phyloP scores from a whole-genome alignment of 2,113 vertebrate genomes.

The Elgaria multicarinata region DNA sequence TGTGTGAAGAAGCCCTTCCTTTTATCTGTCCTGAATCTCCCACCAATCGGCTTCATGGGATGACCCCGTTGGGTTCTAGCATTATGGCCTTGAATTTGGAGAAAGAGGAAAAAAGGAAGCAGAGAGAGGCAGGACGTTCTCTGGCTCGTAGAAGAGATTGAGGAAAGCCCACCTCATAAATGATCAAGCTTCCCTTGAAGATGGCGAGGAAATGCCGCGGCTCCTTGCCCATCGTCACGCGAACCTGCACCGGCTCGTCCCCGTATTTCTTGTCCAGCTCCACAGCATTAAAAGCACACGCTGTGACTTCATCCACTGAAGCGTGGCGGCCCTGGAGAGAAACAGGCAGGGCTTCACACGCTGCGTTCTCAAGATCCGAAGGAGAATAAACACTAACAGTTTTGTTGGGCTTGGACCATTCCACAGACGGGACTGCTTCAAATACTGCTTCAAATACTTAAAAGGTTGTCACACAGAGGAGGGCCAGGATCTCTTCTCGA shows the following conservation, averaged over 20 bases:
- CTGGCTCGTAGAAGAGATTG: background rate
- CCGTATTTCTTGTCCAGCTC: slow-evolving; percentile 83
- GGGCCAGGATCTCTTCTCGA: too few relatives aligned
- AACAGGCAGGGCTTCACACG: accelerated
- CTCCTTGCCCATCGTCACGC: slow-evolving; percentile 92
- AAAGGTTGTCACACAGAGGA: too few relatives aligned
- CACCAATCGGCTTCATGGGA: too few relatives aligned
- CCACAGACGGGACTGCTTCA: background rate
- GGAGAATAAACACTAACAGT: too few relatives aligned
- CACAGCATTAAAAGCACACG: slow-evolving; percentile 87
- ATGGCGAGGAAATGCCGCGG: slow-evolving; percentile 90
- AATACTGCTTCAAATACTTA: too few relatives aligned
- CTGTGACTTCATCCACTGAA: slow-evolving; percentile 86
- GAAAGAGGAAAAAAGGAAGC: background rate
- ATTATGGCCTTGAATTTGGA: background rate
- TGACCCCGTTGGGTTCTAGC: too few relatives aligned
- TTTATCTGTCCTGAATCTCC: too few relatives aligned
- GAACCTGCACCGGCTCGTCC: slow-evolving; percentile 87
- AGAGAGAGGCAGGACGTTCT: background rate
- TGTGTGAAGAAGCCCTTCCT: too few relatives aligned
- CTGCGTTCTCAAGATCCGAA: background rate
- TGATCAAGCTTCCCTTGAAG: slow-evolving; percentile 87
- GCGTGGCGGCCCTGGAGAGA: slow-evolving; percentile 85
- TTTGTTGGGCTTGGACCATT: background rate
- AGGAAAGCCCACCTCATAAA: slow-evolving; percentile 82